Percentiles rank a stretch among this genome's conserved stretches.
Evolutionary conservation across 2,113 vertebrate species (phyloP).

Genomic region (Heloderma charlesbogerti): DNA sequence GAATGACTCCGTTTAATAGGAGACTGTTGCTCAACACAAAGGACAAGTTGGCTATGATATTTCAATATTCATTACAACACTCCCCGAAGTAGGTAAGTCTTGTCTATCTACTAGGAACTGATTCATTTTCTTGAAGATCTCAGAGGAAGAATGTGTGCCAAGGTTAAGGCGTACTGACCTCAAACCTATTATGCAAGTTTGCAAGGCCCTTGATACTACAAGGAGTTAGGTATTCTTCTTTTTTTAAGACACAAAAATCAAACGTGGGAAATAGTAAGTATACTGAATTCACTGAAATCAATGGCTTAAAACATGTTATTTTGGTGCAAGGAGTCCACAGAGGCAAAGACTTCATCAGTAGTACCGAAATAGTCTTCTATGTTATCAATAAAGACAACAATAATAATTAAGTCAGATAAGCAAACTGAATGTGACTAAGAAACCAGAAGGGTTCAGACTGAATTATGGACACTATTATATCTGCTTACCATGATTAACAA

Average conservation of each 20-base stretch:
- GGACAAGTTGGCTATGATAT: too few species aligned
- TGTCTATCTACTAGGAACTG: neutral
- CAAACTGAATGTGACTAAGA: neutral
- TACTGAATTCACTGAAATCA: neutral
- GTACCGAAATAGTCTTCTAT: neutral
- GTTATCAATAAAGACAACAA: neutral
- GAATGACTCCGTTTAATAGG: neutral
- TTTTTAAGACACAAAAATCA: neutral
- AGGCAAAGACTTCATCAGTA: neutral
- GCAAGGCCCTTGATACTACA: neutral
- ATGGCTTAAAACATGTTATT: neutral
- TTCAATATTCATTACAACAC: neutral
- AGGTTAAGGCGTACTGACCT: neutral
- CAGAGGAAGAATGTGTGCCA: neutral
- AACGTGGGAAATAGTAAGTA: neutral
- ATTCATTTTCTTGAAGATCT: neutral
- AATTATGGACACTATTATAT: neutral
- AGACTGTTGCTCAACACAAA: neutral
- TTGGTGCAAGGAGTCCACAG: neutral
- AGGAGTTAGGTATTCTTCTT: neutral
- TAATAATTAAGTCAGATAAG: neutral
- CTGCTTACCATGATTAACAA: neutral
- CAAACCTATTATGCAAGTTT: neutral
- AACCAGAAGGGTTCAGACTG: neutral
- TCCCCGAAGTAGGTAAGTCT: neutral